Conservation (phyloP, 2,888 invertebrate species). For the Saturnia pavonia region DNA sequence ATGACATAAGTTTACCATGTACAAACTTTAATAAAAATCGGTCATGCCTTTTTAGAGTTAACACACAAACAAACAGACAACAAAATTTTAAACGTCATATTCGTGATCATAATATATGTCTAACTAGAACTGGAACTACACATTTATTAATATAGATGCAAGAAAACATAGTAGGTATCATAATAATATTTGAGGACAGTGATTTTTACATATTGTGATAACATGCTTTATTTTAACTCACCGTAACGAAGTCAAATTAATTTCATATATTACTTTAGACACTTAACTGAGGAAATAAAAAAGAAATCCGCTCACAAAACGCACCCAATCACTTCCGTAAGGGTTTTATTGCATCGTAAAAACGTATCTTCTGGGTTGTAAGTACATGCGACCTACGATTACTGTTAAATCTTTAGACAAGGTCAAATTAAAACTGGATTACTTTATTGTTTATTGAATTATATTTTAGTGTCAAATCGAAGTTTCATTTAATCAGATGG, state of each 20-base stretch:
- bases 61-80: too few species aligned
- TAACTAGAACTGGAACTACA: too few species aligned
- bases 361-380: neutral
- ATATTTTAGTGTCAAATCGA: neutral
- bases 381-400: neutral
- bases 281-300: neutral
- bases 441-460: neutral
- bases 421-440: constrained; percentile 4
- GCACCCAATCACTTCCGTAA: constrained; percentile 20
- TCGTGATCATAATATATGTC: too few species aligned
- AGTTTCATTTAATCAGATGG: too few species aligned
- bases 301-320: constrained; percentile 10
- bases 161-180: too few species aligned
- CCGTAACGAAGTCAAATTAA: neutral
- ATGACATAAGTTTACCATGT: too few species aligned
- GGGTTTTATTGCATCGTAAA: constrained; percentile 27
- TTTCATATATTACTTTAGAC: neutral
- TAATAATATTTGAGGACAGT: neutral
- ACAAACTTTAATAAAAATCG: too few species aligned
- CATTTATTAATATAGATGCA: too few species aligned
- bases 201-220: neutral
- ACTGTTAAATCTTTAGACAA: neutral
- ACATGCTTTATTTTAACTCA: neutral
- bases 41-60: too few species aligned
- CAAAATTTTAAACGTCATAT: too few species aligned